Percentiles rank a stretch among this genome's conserved stretches.
These are phyloP conservation scores for Terrapene triunguis DNA, from an alignment of 2,113 vertebrate genomes.

Conservation along the genomic window DNA sequence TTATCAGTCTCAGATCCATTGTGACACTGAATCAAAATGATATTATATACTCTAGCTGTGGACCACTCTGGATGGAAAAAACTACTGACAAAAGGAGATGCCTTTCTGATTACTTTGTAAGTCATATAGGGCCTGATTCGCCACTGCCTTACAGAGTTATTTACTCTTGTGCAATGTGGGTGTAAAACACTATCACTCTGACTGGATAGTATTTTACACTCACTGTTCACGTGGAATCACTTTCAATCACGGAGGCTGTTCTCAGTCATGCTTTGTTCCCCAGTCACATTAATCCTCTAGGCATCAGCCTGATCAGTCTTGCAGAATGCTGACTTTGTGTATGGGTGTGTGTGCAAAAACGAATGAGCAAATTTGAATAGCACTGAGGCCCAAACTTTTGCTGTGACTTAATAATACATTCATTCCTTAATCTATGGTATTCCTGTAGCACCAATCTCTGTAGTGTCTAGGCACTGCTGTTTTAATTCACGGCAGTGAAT, in stretches of 20 bases:
- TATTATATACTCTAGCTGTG: not conserved
- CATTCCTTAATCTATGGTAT: not conserved
- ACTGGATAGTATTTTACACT: not conserved
- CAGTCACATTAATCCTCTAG: not conserved
- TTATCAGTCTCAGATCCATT: slow-evolving; percentile 56
- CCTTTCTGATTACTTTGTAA: not conserved
- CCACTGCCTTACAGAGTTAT: not conserved
- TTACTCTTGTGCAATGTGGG: not conserved
- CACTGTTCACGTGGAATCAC: not conserved
- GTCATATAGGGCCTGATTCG: not conserved
- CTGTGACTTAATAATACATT: not conserved
- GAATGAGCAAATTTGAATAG: not conserved
- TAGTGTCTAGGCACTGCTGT: not conserved
- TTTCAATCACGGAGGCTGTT: slow-evolving; percentile 4
- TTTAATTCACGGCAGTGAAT: not conserved
- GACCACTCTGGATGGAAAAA: not conserved
- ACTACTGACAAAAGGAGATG: not conserved
- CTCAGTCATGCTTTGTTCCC: not conserved
- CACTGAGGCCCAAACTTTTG: not conserved
- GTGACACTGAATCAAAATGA: slow-evolving; percentile 52
- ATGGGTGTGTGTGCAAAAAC: not conserved
- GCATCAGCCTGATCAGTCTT: not conserved
- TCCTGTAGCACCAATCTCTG: not conserved
- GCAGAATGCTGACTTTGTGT: not conserved
- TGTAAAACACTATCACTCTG: not conserved